Evolutionary conservation across 2,888 invertebrate genomes (phyloP).

Genomic region (Lasioglossum lativentre): DNA sequence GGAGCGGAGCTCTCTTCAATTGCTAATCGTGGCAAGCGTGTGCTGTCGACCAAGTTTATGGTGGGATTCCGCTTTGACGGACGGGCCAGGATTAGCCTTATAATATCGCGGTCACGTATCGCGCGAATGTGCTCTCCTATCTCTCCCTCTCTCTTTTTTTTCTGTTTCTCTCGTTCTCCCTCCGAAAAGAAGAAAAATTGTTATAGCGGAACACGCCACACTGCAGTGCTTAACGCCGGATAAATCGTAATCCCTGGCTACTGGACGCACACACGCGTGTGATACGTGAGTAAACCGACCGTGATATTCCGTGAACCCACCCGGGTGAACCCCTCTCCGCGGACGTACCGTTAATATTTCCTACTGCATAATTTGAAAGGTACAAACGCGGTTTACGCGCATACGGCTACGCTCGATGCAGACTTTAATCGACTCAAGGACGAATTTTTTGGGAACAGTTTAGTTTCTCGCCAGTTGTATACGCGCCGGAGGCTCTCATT

Average conservation of each 20-base stretch:
- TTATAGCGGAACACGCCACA: slow-evolving; percentile 43
- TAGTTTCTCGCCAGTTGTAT: background rate
- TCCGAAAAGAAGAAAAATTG: background rate
- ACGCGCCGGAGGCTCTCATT: background rate
- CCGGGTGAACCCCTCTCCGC: background rate
- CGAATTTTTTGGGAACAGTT: background rate
- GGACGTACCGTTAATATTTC: background rate
- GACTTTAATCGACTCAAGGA: background rate
- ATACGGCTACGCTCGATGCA: background rate
- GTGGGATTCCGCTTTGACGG: slow-evolving; percentile 63
- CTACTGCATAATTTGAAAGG: background rate
- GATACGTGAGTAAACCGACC: slow-evolving; percentile 39
- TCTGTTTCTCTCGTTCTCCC: background rate
- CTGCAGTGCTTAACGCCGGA: slow-evolving; percentile 56
- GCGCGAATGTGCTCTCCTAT: slow-evolving; percentile 15
- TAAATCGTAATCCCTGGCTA: slow-evolving; percentile 50
- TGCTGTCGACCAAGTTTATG: slow-evolving; percentile 47
- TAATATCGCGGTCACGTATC: slow-evolving; percentile 59
- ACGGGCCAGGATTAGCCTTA: slow-evolving; percentile 63
- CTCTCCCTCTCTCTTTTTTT: background rate
- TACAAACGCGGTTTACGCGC: background rate
- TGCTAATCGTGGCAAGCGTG: slow-evolving; percentile 54
- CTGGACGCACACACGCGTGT: slow-evolving; percentile 21
- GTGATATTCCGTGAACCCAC: slow-evolving; percentile 11
- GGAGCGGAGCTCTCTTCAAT: slow-evolving; percentile 65